Evolutionary conservation across 2,797 vertebrate genomes (phyloP).

Genomic region (Eospalax fontanierii): DNA sequence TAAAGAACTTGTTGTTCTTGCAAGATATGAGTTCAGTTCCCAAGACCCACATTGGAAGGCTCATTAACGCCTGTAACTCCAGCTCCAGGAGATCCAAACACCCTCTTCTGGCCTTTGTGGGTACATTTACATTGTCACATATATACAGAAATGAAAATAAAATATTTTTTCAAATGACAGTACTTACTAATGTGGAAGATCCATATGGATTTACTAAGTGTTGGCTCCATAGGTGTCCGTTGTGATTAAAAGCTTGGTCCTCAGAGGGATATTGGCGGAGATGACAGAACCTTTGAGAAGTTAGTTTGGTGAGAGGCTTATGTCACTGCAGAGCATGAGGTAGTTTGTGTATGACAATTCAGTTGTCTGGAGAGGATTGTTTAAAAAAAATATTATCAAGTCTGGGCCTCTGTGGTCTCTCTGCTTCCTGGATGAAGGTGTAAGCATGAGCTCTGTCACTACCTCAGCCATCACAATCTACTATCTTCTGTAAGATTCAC

Average conservation of each 20-base stretch:
- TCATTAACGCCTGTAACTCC: background rate
- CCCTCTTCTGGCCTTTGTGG: background rate
- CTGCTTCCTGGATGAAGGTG: too few species aligned
- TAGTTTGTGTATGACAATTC: background rate
- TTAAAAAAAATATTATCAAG: background rate
- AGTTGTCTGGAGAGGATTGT: background rate
- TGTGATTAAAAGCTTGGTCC: background rate
- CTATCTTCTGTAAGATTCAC: background rate
- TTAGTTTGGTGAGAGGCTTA: background rate
- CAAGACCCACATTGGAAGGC: background rate
- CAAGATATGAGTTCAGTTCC: background rate
- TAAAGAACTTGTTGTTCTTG: background rate
- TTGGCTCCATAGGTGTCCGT: background rate
- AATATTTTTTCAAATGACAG: background rate
- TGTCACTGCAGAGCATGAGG: background rate
- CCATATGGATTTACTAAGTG: too few species aligned
- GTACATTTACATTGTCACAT: background rate
- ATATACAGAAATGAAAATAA: background rate
- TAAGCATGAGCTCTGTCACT: fast-evolving
- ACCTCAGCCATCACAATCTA: background rate
- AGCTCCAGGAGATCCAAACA: background rate
- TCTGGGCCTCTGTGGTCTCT: background rate
- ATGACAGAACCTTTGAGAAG: background rate
- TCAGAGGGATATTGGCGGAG: background rate
- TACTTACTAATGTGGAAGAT: background rate